Evolutionary conservation across 2,113 vertebrate species (phyloP).

Genomic region (Athene noctua): DNA sequence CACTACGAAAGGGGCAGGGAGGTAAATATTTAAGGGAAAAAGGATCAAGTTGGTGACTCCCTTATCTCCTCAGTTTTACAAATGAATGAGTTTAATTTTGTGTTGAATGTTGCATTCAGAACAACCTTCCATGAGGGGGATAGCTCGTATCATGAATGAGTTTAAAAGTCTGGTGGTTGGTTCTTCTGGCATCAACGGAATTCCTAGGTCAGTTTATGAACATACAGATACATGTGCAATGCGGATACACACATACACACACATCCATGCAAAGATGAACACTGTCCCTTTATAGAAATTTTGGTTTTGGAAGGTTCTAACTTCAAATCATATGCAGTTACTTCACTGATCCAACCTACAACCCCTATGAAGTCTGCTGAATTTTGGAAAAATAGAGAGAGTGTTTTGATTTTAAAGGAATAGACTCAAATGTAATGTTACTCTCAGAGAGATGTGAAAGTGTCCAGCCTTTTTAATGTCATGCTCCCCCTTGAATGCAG

Average conservation of each 20-base stretch:
- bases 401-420: background rate
- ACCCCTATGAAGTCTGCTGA: background rate
- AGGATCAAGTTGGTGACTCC: background rate
- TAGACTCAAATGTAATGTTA: background rate
- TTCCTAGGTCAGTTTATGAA: background rate
- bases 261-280: background rate
- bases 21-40: background rate
- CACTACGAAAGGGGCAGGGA: background rate
- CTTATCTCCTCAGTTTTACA: background rate
- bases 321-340: background rate
- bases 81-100: background rate
- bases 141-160: background rate
- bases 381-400: background rate
- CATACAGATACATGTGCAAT: background rate
- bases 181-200: background rate
- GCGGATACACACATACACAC: background rate
- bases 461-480: background rate
- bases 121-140: background rate
- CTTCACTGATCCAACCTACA: background rate
- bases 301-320: background rate
- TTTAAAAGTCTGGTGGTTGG: background rate
- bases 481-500: background rate
- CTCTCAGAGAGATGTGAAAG: background rate
- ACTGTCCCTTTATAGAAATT: background rate
- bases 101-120: background rate